phyloP scores from a whole-genome alignment of 2,888 invertebrate genomes.

The Lordiphosa fenestrarum region DNA sequence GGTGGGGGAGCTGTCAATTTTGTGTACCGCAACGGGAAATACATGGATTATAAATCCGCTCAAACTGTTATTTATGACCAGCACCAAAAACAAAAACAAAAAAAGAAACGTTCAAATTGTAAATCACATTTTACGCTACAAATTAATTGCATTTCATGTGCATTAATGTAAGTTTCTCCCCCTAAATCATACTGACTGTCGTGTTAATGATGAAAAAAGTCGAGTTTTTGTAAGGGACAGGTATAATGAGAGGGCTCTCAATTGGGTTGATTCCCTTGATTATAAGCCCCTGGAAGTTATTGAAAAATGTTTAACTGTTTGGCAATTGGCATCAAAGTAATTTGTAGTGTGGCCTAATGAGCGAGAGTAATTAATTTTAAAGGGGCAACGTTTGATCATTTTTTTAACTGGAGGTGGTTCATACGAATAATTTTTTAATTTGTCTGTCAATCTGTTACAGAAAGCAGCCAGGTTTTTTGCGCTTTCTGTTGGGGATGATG shows the following conservation, averaged over 20 bases:
- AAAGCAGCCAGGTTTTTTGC: no score
- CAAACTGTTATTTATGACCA: constrained; percentile 34
- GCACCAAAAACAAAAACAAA: constrained; percentile 1
- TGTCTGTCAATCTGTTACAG: no score
- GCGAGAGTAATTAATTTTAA: constrained; percentile 23
- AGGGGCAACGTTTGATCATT: background rate
- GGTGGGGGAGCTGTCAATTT: constrained; percentile 1
- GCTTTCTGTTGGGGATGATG: no score
- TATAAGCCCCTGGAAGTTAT: constrained; percentile 2
- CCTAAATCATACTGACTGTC: constrained; percentile 7
- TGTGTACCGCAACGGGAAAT: constrained; percentile 8
- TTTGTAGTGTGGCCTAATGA: constrained; percentile 11
- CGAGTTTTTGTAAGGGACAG: constrained; percentile 2
- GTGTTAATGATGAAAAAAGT: constrained; percentile 1
- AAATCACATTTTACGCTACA: constrained; percentile 45
- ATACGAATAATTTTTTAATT: no score
- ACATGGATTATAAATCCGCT: constrained; percentile 14
- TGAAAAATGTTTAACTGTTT: constrained; percentile 29
- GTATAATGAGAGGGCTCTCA: constrained; percentile 5
- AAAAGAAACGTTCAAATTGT: constrained; percentile 30
- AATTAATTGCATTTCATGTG: constrained; percentile 58
- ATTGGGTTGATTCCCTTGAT: constrained; percentile 5
- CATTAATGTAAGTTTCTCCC: constrained; percentile 20
- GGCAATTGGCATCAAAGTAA: constrained; percentile 9
- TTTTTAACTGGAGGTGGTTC: no score